Percentiles rank a stretch among this genome's conserved stretches.
Evolutionary conservation across 2,888 invertebrate genomes (phyloP).

Genomic region (Ornithoptera priamus): DNA sequence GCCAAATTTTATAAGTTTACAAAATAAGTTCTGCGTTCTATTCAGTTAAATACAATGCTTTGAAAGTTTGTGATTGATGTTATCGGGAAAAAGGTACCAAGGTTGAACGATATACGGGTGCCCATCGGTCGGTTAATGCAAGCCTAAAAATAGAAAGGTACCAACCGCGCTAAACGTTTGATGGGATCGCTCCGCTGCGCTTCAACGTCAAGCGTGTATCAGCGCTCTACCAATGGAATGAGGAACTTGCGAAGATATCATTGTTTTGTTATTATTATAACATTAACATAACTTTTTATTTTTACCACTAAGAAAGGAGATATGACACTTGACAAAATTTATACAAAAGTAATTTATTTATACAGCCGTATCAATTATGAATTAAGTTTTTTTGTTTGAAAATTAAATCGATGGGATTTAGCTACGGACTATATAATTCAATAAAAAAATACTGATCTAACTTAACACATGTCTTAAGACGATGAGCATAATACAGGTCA

Average conservation of each 20-base stretch:
- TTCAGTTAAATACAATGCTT: neutral
- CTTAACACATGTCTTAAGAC: too few species aligned
- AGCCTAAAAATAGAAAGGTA: conserved; percentile 64
- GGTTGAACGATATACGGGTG: conserved; percentile 49
- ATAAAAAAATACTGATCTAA: too few species aligned
- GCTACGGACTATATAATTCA: too few species aligned
- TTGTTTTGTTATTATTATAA: neutral
- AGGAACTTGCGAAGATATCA: conserved; percentile 1
- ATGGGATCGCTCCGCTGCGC: conserved; percentile 34
- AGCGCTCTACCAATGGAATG: conserved; percentile 16
- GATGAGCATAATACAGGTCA: too few species aligned
- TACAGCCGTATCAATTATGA: too few species aligned
- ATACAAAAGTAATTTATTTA: too few species aligned
- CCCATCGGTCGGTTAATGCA: conserved; percentile 54
- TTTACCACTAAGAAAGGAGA: neutral
- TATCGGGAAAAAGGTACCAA: conserved; percentile 49
- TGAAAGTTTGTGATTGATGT: conserved; percentile 34
- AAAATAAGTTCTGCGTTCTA: neutral
- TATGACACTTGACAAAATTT: neutral
- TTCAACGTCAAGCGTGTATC: conserved; percentile 17
- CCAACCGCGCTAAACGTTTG: conserved; percentile 49
- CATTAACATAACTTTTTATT: neutral
- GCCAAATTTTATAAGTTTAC: neutral
- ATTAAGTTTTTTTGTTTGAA: too few species aligned
- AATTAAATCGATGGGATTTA: too few species aligned